Percentiles rank a stretch among this genome's conserved stretches.
Evolutionary conservation across 2,113 vertebrate genomes (phyloP).

Genomic region (Dipodomys stephensi): DNA sequence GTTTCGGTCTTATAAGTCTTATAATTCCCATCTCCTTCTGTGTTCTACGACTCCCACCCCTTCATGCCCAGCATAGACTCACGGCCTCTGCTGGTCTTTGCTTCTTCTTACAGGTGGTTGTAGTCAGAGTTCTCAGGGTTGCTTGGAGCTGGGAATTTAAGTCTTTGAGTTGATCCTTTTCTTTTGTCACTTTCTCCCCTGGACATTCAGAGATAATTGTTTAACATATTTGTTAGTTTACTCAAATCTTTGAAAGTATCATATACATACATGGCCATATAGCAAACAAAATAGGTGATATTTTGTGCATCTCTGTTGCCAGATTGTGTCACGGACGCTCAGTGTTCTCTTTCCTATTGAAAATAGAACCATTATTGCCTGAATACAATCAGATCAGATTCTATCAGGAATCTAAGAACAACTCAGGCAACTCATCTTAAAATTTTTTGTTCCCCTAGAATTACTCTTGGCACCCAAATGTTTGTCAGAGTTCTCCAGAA

Average conservation of each 20-base stretch:
- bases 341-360: background rate
- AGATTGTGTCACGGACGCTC: accelerated
- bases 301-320: background rate
- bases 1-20: accelerated
- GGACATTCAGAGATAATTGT: background rate
- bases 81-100: background rate
- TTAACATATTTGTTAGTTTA: background rate
- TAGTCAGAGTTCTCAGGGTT: background rate
- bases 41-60: accelerated
- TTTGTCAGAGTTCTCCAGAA: constrained; percentile 7
- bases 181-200: background rate
- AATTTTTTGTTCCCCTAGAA: background rate
- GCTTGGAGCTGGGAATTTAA: background rate
- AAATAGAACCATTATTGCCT: background rate
- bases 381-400: background rate
- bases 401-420: background rate
- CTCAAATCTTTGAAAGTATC: background rate
- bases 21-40: accelerated
- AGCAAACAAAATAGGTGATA: background rate
- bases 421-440: background rate
- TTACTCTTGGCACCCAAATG: background rate
- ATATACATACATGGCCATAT: accelerated
- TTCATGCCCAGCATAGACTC: accelerated
- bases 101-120: too few species aligned
- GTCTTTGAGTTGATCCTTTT: background rate